A percentile compares a stretch with the other conserved stretches of the same genome.
Conservation (phyloP, 2,888 invertebrate genomes). For the Pecten maximus region DNA sequence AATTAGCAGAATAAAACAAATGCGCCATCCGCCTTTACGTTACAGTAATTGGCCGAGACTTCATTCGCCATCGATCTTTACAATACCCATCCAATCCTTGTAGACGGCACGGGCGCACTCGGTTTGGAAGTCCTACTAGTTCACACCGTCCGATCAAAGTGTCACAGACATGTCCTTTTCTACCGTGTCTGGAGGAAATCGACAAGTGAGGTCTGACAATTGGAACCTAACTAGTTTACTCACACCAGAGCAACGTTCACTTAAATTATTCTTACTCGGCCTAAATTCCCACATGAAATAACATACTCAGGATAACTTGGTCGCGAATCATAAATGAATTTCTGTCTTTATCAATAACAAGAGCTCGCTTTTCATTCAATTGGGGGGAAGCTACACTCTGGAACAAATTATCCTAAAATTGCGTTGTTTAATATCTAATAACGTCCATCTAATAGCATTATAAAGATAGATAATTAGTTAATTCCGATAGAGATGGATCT, state of each 20-base stretch:
- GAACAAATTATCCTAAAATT: too few relatives aligned
- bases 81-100: background rate
- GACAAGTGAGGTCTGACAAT: slow-evolving; percentile 1
- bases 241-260: background rate
- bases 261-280: background rate
- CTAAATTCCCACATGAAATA: background rate
- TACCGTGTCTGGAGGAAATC: background rate
- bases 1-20: slow-evolving; percentile 35
- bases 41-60: slow-evolving; percentile 25
- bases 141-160: background rate
- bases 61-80: slow-evolving; percentile 7
- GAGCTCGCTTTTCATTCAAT: background rate
- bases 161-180: background rate
- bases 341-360: background rate
- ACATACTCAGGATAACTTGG: background rate
- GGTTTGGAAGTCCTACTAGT: background rate
- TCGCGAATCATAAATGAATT: slow-evolving; percentile 9
- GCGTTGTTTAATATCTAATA: too few relatives aligned
- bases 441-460: too few relatives aligned
- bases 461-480: too few relatives aligned
- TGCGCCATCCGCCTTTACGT: slow-evolving; percentile 15
- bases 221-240: slow-evolving; percentile 1
- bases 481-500: too few relatives aligned
- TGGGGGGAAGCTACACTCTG: too few relatives aligned
- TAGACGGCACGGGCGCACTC: slow-evolving; percentile 11